phyloP scores from a whole-genome alignment of 2,888 invertebrate genomes.

The Sepioteuthis lessoniana region DNA sequence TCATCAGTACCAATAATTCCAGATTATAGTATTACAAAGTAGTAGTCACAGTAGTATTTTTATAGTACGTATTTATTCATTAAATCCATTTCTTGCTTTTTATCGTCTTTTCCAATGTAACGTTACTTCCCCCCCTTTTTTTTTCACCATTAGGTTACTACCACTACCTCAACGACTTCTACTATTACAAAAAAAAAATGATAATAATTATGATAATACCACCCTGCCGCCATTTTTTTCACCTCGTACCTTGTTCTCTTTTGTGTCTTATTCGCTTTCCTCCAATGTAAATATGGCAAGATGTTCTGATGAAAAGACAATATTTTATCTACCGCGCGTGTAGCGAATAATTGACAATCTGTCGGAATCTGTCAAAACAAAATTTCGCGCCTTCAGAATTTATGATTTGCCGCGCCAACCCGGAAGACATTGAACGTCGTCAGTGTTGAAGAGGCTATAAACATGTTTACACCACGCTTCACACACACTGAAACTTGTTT shows the following conservation, averaged over 20 bases:
- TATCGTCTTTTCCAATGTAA: not conserved
- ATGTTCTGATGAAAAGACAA: not conserved
- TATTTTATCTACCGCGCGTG: not conserved
- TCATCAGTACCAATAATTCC: too few relatives aligned
- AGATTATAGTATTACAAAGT: too few relatives aligned
- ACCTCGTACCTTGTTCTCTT: too few relatives aligned
- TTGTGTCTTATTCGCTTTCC: not conserved
- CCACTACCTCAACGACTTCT: too few relatives aligned
- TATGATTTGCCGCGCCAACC: slow-evolving; percentile 33
- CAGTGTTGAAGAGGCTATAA: slow-evolving; percentile 33
- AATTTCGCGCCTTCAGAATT: slow-evolving; percentile 21
- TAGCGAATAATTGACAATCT: slow-evolving; percentile 18
- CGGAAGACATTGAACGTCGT: not conserved
- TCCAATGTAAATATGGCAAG: not conserved
- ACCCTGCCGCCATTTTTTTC: too few relatives aligned
- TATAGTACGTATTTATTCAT: too few relatives aligned
- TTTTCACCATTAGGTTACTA: too few relatives aligned
- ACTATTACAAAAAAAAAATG: too few relatives aligned
- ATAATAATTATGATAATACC: too few relatives aligned
- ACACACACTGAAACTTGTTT: slow-evolving; percentile 6
- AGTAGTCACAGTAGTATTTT: too few relatives aligned
- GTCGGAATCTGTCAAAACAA: slow-evolving; percentile 13
- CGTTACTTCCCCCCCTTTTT: too few relatives aligned
- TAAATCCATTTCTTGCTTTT: too few relatives aligned
- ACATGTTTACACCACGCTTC: slow-evolving; percentile 5